These are phyloP conservation scores for Cheilosia vulpina DNA, from an alignment of 2,888 invertebrate genomes.

Conservation along the genomic window DNA sequence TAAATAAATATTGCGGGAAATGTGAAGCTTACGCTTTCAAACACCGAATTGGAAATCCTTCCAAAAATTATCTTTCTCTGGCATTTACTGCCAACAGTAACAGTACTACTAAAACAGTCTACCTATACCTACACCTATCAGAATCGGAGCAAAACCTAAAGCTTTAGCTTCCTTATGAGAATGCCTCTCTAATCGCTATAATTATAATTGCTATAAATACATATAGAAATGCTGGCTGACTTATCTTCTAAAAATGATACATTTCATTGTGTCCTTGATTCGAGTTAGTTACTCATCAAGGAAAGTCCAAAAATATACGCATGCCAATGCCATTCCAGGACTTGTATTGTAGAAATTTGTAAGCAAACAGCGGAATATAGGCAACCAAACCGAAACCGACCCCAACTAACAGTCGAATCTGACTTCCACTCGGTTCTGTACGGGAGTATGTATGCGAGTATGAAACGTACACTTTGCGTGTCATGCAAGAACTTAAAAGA, in stretches of 20 bases:
- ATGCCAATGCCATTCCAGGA: background rate
- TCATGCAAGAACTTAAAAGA: conserved; percentile 79
- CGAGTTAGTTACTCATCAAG: conserved; percentile 13
- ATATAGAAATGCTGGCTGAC: background rate
- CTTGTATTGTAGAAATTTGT: conserved; percentile 1
- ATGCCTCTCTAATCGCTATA: too few relatives aligned
- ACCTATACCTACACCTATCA: too few relatives aligned
- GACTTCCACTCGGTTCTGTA: conserved; percentile 9
- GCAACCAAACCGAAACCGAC: conserved; percentile 10
- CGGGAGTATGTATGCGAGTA: conserved; percentile 33
- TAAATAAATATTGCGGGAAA: too few relatives aligned
- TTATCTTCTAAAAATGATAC: background rate
- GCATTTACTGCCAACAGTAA: too few relatives aligned
- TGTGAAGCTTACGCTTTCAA: too few relatives aligned
- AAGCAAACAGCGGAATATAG: conserved; percentile 26
- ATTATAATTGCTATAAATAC: background rate
- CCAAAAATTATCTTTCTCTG: too few relatives aligned
- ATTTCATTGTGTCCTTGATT: conserved; percentile 22
- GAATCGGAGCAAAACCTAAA: too few relatives aligned
- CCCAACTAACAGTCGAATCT: background rate
- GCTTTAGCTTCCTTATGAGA: too few relatives aligned
- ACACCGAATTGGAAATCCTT: too few relatives aligned
- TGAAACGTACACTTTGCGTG: conserved; percentile 67
- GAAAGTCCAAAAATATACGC: background rate
- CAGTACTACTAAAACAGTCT: too few relatives aligned